Percentiles rank a stretch among this genome's conserved stretches.
Evolutionary conservation across 1,140 invertebrate species (phyloP).

Genomic region (Dendroctonus valens): DNA sequence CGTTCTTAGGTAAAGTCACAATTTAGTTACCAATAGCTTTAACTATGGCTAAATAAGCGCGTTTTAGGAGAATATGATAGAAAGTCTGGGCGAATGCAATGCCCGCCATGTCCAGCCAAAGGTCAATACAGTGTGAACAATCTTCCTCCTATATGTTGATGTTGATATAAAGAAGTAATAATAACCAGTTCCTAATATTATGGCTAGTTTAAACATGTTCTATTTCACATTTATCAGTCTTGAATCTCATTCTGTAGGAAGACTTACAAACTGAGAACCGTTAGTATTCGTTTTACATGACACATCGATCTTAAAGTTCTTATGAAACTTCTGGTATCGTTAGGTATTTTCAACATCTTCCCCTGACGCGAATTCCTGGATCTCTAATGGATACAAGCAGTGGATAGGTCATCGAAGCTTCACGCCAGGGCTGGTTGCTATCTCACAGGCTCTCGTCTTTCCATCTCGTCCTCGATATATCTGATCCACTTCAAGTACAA

Average conservation of each 20-base stretch:
- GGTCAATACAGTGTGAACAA: slow-evolving; percentile 7
- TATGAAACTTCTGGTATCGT: too few species aligned
- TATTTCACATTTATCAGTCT: neutral
- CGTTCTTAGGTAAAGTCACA: slow-evolving; percentile 38
- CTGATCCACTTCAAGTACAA: too few species aligned
- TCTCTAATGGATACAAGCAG: too few species aligned
- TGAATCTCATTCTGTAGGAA: neutral
- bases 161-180: neutral
- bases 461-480: too few species aligned
- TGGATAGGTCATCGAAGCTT: too few species aligned
- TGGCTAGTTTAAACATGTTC: neutral
- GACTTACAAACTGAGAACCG: too few species aligned
- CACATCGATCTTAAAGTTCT: too few species aligned
- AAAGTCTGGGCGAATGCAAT: slow-evolving; percentile 37
- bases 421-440: too few species aligned
- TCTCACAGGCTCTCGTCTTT: too few species aligned
- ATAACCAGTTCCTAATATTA: neutral
- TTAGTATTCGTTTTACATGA: too few species aligned
- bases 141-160: slow-evolving; percentile 16
- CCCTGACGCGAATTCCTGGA: too few species aligned
- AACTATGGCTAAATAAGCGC: neutral
- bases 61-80: slow-evolving; percentile 49
- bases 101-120: slow-evolving; percentile 25
- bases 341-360: too few species aligned
- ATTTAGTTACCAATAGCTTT: neutral